phyloP scores from a whole-genome alignment of 2,888 invertebrate species.

The Drosophila limbata region DNA sequence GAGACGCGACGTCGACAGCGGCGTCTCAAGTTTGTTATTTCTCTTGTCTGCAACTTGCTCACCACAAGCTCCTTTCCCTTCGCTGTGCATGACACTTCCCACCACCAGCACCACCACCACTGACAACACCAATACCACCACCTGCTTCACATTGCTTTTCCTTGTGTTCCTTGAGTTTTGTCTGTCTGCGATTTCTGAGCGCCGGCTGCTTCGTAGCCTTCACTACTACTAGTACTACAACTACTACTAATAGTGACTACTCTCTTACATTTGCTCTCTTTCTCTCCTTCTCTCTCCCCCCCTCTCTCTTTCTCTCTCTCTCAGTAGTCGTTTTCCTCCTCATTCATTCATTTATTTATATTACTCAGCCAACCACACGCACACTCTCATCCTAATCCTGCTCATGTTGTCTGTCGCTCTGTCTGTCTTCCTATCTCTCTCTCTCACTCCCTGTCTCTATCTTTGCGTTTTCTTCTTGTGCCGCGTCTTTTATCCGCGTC shows the following conservation, averaged over 20 bases:
- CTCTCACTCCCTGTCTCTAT: slow-evolving; percentile 4
- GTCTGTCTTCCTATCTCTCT: not conserved
- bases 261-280: slow-evolving; percentile 2
- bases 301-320: not conserved
- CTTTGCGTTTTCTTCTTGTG: slow-evolving; percentile 9
- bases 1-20: slow-evolving; percentile 18
- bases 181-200: slow-evolving; percentile 54
- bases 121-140: slow-evolving; percentile 20
- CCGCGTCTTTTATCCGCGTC: slow-evolving; percentile 55
- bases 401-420: slow-evolving; percentile 6
- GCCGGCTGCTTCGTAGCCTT: slow-evolving; percentile 64
- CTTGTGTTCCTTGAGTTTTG: slow-evolving; percentile 28
- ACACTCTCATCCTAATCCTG: slow-evolving; percentile 39
- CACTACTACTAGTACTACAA: slow-evolving; percentile 57
- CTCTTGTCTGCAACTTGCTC: slow-evolving; percentile 77
- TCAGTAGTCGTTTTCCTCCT: slow-evolving; percentile 8
- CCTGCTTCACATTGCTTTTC: slow-evolving; percentile 35
- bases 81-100: slow-evolving; percentile 4
- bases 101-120: not conserved
- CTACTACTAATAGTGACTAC: slow-evolving; percentile 20
- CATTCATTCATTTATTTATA: slow-evolving; percentile 77
- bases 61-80: slow-evolving; percentile 52
- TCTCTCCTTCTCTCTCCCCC: slow-evolving; percentile 3
- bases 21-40: slow-evolving; percentile 79
- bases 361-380: slow-evolving; percentile 73